A percentile compares a stretch with the other conserved stretches of the same genome.
Conservation (phyloP, 2,797 vertebrate genomes). For the Clarias fuscus region DNA sequence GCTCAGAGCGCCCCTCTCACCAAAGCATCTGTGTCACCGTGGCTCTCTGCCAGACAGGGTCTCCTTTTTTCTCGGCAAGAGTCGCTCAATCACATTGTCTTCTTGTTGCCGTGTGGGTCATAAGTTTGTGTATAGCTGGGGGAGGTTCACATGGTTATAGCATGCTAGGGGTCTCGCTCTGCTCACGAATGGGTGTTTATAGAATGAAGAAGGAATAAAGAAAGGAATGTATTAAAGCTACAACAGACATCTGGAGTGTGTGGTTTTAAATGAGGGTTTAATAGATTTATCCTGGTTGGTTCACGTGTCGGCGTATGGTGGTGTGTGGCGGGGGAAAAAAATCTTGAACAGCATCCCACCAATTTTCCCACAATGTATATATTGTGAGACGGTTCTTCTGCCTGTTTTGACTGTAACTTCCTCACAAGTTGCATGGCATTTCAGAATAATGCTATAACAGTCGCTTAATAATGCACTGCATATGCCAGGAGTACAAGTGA, state of each 20-base stretch:
- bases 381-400: not conserved
- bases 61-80: not conserved
- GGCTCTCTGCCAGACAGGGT: not conserved
- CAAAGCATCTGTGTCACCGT: not conserved
- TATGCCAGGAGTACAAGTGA: not conserved
- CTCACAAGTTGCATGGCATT: not conserved
- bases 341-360: not conserved
- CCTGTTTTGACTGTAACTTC: not conserved
- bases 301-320: not conserved
- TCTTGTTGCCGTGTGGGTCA: not conserved
- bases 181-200: constrained; percentile 7
- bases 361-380: not conserved
- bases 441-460: not conserved
- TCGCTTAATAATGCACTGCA: not conserved
- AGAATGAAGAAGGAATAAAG: not conserved
- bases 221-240: not conserved
- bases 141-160: not conserved
- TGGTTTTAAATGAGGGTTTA: not conserved
- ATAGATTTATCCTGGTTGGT: not conserved
- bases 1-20: not conserved
- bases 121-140: constrained; percentile 16
- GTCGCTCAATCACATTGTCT: not conserved
- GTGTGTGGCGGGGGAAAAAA: not conserved
- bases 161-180: not conserved
- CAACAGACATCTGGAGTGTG: not conserved